A percentile compares a stretch with the other conserved stretches of the same genome.
Conservation (phyloP, 37 sponge, comb jelly and placozoan species). For the Hormiphora californensis region DNA sequence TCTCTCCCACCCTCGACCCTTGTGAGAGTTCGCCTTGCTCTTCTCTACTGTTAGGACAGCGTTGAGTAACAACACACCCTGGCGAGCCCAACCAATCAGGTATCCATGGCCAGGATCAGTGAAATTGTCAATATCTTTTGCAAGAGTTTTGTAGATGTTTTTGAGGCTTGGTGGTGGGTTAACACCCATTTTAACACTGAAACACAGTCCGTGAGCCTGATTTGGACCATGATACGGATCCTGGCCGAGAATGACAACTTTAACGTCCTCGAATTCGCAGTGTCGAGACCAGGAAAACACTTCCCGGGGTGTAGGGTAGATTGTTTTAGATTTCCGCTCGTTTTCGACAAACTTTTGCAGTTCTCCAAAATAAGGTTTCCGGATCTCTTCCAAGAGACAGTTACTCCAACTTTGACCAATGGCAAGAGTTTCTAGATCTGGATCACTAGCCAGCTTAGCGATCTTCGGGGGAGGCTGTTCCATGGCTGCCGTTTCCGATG, state of each 20-base stretch:
- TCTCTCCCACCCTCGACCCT: conserved; percentile 95
- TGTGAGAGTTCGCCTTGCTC: conserved; percentile 84
- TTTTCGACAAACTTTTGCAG: not conserved
- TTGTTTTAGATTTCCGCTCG: not conserved
- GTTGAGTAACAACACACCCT: conserved; percentile 95
- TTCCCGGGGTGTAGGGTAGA: conserved; percentile 61
- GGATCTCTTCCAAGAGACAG: not conserved
- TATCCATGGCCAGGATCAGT: conserved; percentile 78
- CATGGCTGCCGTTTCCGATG: not conserved
- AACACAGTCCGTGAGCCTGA: conserved; percentile 94
- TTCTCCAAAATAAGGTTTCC: not conserved
- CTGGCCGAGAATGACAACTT: conserved; percentile 95
- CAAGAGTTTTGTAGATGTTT: conserved; percentile 91
- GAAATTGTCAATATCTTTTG: conserved; percentile 68
- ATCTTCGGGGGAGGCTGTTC: not conserved
- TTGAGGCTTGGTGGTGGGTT: conserved; percentile 77
- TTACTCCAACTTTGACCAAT: not conserved
- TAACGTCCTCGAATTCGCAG: conserved; percentile 73
- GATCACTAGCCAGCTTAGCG: not conserved
- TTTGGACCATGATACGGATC: conserved; percentile 96
- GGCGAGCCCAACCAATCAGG: conserved; percentile 89
- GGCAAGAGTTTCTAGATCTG: not conserved
- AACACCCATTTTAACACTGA: conserved; percentile 85
- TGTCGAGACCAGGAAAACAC: conserved; percentile 87
- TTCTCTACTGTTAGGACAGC: conserved; percentile 84